Evolutionary conservation across 2,888 invertebrate species (phyloP).

Genomic region (Spatulosminthurus flaviceps): DNA sequence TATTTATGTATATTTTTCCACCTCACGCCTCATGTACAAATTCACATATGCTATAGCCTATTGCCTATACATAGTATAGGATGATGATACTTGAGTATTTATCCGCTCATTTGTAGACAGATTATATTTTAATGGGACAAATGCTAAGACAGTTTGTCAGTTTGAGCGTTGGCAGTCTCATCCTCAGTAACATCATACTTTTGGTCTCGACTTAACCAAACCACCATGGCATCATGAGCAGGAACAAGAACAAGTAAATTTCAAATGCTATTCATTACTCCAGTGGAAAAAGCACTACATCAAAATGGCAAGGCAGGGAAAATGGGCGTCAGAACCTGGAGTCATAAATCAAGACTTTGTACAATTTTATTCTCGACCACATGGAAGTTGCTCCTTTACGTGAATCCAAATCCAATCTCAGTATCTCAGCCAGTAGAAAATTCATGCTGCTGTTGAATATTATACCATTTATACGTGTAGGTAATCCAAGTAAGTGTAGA

Average conservation of each 20-base stretch:
- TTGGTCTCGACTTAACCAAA: neutral
- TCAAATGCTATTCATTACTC: constrained; percentile 1
- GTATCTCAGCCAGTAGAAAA: neutral
- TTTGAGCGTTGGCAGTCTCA: neutral
- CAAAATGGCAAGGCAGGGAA: constrained; percentile 35
- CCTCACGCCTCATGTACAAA: too few relatives aligned
- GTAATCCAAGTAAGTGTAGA: too few relatives aligned
- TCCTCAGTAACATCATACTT: constrained; percentile 30
- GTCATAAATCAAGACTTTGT: constrained; percentile 40
- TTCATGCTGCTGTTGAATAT: too few relatives aligned
- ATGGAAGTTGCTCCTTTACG: neutral
- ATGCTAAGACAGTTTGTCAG: constrained; percentile 21
- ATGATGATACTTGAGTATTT: too few relatives aligned
- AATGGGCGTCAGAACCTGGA: constrained; percentile 32
- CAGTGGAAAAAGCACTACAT: constrained; percentile 32
- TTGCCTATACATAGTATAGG: too few relatives aligned
- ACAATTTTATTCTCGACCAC: neutral
- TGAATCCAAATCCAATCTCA: neutral
- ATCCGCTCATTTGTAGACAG: constrained; percentile 14
- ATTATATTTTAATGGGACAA: constrained; percentile 35
- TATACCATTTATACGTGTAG: too few relatives aligned
- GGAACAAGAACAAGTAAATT: neutral
- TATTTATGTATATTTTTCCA: too few relatives aligned
- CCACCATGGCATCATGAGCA: too few relatives aligned
- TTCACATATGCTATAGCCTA: too few relatives aligned